phyloP scores from a whole-genome alignment of 2,113 vertebrate genomes.

The Takifugu flavidus region DNA sequence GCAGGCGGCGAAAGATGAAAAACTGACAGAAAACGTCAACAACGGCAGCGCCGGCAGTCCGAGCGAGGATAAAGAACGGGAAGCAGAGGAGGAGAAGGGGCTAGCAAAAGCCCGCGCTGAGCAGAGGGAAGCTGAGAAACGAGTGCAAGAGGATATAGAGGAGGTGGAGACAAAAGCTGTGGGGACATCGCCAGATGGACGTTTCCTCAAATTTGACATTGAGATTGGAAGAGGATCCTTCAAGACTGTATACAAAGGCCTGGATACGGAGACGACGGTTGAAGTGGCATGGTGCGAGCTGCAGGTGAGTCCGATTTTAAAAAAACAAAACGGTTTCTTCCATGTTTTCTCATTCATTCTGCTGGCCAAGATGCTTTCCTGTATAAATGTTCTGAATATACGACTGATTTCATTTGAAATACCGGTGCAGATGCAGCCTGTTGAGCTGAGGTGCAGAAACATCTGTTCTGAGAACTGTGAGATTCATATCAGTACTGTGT shows the following conservation, averaged over 20 bases:
- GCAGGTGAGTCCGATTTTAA: slow-evolving; percentile 83
- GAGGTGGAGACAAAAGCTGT: slow-evolving; percentile 97
- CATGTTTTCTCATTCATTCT: slow-evolving; percentile 12
- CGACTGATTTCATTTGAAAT: slow-evolving; percentile 2
- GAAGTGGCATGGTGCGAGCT: slow-evolving; percentile 98
- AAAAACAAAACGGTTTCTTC: not conserved
- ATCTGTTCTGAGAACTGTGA: not conserved
- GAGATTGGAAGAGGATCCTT: slow-evolving; percentile 97
- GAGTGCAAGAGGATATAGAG: slow-evolving; percentile 84
- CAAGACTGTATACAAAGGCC: slow-evolving; percentile 97
- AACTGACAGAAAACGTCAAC: slow-evolving; percentile 24
- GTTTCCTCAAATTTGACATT: slow-evolving; percentile 97
- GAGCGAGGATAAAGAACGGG: slow-evolving; percentile 49
- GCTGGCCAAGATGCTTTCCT: slow-evolving; percentile 5
- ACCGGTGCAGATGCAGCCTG: slow-evolving; percentile 1
- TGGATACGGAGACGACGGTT: slow-evolving; percentile 97
- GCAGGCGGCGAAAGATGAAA: slow-evolving; percentile 35
- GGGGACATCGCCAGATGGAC: slow-evolving; percentile 91
- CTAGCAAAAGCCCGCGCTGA: slow-evolving; percentile 74
- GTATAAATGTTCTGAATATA: not conserved
- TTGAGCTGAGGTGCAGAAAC: not conserved
- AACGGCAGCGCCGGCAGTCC: slow-evolving; percentile 40
- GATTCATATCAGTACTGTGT: not conserved
- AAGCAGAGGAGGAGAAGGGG: slow-evolving; percentile 60
- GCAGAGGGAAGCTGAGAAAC: slow-evolving; percentile 78